Evolutionary conservation across 1,140 invertebrate genomes (phyloP).

Genomic region (Anadara kagoshimensis): DNA sequence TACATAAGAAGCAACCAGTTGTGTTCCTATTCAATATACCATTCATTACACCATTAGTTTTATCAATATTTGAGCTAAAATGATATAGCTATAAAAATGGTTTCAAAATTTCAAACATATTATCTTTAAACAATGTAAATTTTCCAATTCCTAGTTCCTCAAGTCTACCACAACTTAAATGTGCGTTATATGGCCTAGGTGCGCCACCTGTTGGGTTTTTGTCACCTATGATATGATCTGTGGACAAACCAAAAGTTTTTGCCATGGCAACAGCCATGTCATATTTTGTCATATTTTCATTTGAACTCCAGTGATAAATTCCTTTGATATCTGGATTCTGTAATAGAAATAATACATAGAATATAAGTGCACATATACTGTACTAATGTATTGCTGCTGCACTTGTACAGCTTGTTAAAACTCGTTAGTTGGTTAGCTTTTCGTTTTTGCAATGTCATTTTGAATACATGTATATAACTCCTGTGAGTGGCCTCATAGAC

Average conservation of each 20-base stretch:
- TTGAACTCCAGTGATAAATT: conserved; percentile 77
- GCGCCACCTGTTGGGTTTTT: conserved; percentile 63
- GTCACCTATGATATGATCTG: conserved; percentile 67
- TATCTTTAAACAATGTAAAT: conserved; percentile 73
- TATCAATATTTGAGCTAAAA: no score
- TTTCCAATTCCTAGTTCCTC: conserved; percentile 69
- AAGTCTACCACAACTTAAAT: conserved; percentile 72
- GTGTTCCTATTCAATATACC: no score
- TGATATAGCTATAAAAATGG: conserved; percentile 23
- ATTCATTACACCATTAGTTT: no score
- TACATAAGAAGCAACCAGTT: no score
- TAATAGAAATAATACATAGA: neutral
- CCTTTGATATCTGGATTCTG: conserved; percentile 68
- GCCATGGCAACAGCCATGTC: conserved; percentile 77
- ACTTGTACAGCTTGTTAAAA: no score
- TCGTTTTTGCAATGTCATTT: no score
- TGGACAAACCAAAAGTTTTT: conserved; percentile 70
- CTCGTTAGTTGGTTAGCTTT: no score
- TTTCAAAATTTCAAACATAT: conserved; percentile 69
- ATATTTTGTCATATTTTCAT: conserved; percentile 78
- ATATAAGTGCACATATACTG: neutral
- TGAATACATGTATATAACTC: no score
- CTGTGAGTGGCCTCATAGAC: no score
- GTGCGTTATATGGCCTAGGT: conserved; percentile 74
- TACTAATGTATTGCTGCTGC: no score